Evolutionary conservation across 2,113 vertebrate genomes (phyloP).

Genomic region (Uropsilus gracilis): DNA sequence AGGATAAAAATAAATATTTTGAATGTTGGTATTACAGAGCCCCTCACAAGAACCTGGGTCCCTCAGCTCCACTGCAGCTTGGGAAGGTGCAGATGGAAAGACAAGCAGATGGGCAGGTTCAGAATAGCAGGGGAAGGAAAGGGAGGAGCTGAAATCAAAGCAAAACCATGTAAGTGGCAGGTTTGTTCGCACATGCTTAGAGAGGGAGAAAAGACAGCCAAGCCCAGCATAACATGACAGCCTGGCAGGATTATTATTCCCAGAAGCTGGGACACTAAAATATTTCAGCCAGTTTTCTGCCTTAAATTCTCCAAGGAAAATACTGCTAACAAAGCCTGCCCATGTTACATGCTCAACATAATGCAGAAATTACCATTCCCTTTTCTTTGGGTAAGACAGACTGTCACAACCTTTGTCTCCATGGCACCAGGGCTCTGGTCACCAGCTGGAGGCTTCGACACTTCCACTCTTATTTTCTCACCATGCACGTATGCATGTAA

Average conservation of each 20-base stretch:
- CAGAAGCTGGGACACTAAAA: slow-evolving; percentile 73
- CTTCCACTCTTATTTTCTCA: slow-evolving; percentile 61
- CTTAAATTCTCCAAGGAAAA: slow-evolving; percentile 65
- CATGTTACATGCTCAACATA: neutral
- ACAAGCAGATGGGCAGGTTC: slow-evolving; percentile 74
- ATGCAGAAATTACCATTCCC: slow-evolving; percentile 66
- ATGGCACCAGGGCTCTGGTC: neutral
- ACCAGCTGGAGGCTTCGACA: slow-evolving; percentile 66
- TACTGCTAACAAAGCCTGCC: slow-evolving; percentile 67
- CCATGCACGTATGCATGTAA: slow-evolving; percentile 56
- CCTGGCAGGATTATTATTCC: slow-evolving; percentile 78
- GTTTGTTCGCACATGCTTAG: slow-evolving; percentile 71
- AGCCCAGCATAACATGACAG: slow-evolving; percentile 74
- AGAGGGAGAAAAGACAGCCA: slow-evolving; percentile 73
- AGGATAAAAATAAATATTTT: slow-evolving; percentile 11
- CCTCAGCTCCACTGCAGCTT: neutral
- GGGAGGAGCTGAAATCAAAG: slow-evolving; percentile 62
- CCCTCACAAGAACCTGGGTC: neutral
- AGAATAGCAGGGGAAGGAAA: slow-evolving; percentile 52
- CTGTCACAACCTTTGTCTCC: slow-evolving; percentile 64
- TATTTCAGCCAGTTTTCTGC: slow-evolving; percentile 79
- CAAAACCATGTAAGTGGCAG: slow-evolving; percentile 64
- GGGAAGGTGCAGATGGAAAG: slow-evolving; percentile 69
- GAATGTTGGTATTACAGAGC: neutral
- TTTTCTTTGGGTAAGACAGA: slow-evolving; percentile 35